Conservation (phyloP, 2,113 vertebrate species). For the Paedocypris sp. region DNA sequence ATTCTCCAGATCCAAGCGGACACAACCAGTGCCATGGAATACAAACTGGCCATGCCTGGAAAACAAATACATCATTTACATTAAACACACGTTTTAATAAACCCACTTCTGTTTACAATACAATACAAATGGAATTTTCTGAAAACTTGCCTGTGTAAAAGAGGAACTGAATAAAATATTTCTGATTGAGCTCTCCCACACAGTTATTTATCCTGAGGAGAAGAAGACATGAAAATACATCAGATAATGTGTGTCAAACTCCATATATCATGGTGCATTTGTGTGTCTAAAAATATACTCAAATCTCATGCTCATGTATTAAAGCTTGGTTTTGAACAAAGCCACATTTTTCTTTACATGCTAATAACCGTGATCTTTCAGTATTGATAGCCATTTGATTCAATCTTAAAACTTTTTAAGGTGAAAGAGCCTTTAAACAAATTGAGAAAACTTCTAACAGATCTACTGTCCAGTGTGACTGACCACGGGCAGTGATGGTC, state of each 20-base stretch:
- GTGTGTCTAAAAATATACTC: too few relatives aligned
- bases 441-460: too few relatives aligned
- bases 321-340: too few relatives aligned
- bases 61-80: not conserved
- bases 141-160: conserved; percentile 68
- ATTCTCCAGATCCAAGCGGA: conserved; percentile 63
- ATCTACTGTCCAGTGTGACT: conserved; percentile 15
- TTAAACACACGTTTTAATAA: too few relatives aligned
- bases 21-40: conserved; percentile 66
- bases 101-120: too few relatives aligned
- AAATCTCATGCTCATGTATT: too few relatives aligned
- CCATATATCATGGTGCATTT: too few relatives aligned
- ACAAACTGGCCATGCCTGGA: conserved; percentile 66
- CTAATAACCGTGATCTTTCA: too few relatives aligned
- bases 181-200: conserved; percentile 73
- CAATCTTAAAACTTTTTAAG: too few relatives aligned
- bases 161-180: conserved; percentile 80
- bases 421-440: too few relatives aligned
- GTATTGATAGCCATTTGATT: too few relatives aligned
- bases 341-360: too few relatives aligned
- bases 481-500: conserved; percentile 79
- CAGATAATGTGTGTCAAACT: not conserved
- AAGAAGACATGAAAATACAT: not conserved
- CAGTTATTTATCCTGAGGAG: conserved; percentile 71
- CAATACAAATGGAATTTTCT: not conserved